Base-by-base conservation (phyloP, 2,888 invertebrate species). In the Brenthis daphne region DNA sequence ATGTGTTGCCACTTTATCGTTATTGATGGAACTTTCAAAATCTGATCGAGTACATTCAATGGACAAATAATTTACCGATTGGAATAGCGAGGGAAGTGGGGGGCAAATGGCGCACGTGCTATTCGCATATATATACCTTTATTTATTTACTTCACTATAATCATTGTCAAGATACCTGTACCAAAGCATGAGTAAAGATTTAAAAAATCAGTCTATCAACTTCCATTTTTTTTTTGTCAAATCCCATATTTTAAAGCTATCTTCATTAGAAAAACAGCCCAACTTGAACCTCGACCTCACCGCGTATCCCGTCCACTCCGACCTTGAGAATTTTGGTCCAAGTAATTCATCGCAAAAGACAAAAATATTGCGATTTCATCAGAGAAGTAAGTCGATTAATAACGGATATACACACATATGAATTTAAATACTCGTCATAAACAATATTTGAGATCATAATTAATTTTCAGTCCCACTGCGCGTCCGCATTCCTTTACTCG, bases 381-480 rank as follows among this genome's bases (percentile, higher is more conserved):
- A 43, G 65, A 48, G 29, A 68, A 65, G 47, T 67, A 48, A 61
- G 53, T 65, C 20, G 50, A 64, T 69, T 58, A 54, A 58, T 60
- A 63, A 72, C 60, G 60, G 53, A 70, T 64, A 81, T 79, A 76
- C 80, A 79, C 76, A 76, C 64, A 70, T 69, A 76, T 73, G 77
- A 78, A 80, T 81, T 84, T 87, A 85, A 86, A 79, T 84, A 86
- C 83, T 85, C 76, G 80, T 80, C 85, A 85, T 81, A 80, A 84
- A 85, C 84, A 87, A 88, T 87, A 89, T 85, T 87, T 91, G 90
- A 91, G 90, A 91, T 90, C 90, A 90, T 85, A 82, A 85, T 85
- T 85, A 50, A 68, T 83, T 74, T 77, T 83, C 85, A 87, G 85
- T 85, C 72, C 64, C 68, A 57, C 69, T 53, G 16, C 63, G n/a